Evolutionary conservation across 2,888 invertebrate genomes (phyloP).

Genomic region (Cantharis lateralis): DNA sequence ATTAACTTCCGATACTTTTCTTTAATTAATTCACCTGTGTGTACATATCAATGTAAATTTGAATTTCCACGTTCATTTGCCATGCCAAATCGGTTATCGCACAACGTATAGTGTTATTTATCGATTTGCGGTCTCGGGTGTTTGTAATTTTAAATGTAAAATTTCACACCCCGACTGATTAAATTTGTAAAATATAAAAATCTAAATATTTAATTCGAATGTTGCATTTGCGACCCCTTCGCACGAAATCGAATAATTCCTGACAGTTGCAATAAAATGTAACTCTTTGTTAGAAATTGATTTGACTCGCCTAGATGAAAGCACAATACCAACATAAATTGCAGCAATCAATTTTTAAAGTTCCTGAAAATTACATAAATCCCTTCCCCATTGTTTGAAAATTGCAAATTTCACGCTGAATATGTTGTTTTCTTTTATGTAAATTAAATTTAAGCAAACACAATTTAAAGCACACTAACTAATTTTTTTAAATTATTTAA

Average conservation of each 20-base stretch:
- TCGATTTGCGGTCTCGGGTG: neutral
- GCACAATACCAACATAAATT: slow-evolving; percentile 27
- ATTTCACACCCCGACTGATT: neutral
- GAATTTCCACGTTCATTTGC: neutral
- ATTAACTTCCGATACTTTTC: neutral
- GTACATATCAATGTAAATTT: neutral
- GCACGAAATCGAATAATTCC: slow-evolving; percentile 3
- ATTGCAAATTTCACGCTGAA: slow-evolving; percentile 15
- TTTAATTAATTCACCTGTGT: neutral
- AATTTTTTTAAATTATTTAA: neutral
- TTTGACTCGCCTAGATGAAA: slow-evolving; percentile 25
- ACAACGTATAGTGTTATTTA: neutral
- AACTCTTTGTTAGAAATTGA: slow-evolving; percentile 23
- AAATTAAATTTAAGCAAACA: neutral
- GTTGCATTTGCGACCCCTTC: neutral
- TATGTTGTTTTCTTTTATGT: neutral
- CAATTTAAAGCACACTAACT: neutral
- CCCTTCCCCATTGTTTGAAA: slow-evolving; percentile 17
- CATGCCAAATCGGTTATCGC: neutral
- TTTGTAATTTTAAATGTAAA: neutral
- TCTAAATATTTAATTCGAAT: neutral
- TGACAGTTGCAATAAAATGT: slow-evolving; percentile 26
- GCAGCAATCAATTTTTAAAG: slow-evolving; percentile 16
- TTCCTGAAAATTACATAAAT: slow-evolving; percentile 21
- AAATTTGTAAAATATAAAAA: neutral